Base-by-base conservation (phyloP, 2,113 vertebrate genomes). In the Sinocyclocheilus anophthalmus region DNA sequence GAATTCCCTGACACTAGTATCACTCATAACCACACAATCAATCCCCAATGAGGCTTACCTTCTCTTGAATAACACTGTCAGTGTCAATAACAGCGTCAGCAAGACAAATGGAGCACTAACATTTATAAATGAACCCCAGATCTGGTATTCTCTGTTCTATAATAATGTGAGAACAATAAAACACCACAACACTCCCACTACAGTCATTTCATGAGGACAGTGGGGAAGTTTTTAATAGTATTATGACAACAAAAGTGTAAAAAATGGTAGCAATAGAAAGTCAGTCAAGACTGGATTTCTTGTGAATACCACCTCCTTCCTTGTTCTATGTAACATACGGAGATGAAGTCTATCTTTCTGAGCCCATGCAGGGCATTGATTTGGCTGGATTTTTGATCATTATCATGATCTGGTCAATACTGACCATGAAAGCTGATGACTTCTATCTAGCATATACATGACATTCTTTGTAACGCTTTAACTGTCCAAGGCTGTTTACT, bases 41-140 rank as follows among this genome's bases (percentile, higher is more conserved):
- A 53, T 37, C 59, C 45, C 72, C 26, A 7, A 20, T 10, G 73
- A 85, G n/a, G 53, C 75, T 50, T 63, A 76, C 18, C 76, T 57
- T 30, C 22, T 75, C 30, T 50, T 65, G 59, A 50, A 42, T 76
- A 50, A 85, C 45, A 76, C 42, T 26, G 57, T 50, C 72, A 76
- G 42, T 3, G 12, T 45, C 72, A 76, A 75, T 75, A 48, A 45
- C 42, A 76, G 39, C 1, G 9, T 53, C 84, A 67, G 22, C 26
- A 78, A 69, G 61, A 85, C 33, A 77, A 85, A 84, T 67, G 83
- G 24, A 77, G 30, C 57, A 39, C 33, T 63, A 84, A 65, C 42
- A 18, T 45, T 65, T 48, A 65, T 42, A 48, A 30, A 13, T 53
- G 20, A 22, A 18, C 16, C 45, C 26, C 76, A 7, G 61, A 26